Conservation (phyloP, 1,140 invertebrate genomes). For the Macrocentrus cingulum region DNA sequence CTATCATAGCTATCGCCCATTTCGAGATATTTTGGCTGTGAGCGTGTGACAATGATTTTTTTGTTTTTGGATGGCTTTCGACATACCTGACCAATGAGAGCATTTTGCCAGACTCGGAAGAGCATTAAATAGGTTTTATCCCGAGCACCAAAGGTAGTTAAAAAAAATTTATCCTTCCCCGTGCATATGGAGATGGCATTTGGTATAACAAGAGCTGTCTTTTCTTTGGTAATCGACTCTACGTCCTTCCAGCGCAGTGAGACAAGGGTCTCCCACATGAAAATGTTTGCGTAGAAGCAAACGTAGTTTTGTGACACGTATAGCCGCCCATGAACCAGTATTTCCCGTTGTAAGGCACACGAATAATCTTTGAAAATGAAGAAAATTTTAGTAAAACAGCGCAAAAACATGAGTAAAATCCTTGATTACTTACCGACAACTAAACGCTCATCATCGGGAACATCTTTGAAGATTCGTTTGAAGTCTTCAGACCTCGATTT, state of each 20-base stretch:
- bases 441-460: slow-evolving; percentile 86
- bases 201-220: slow-evolving; percentile 90
- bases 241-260: slow-evolving; percentile 86
- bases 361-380: slow-evolving; percentile 92
- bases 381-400: no score
- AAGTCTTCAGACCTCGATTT: slow-evolving; percentile 92
- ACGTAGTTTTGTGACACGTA: slow-evolving; percentile 92
- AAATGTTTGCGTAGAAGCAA: slow-evolving; percentile 95
- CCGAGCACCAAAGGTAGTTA: slow-evolving; percentile 87
- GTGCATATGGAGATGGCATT: slow-evolving; percentile 90
- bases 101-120: slow-evolving; percentile 94
- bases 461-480: slow-evolving; percentile 87
- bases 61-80: neutral
- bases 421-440: slow-evolving; percentile 74
- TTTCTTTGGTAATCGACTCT: slow-evolving; percentile 89
- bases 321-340: slow-evolving; percentile 87
- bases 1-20: no score
- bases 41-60: neutral
- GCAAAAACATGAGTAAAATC: no score
- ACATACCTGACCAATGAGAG: slow-evolving; percentile 81
- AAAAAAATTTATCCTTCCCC: slow-evolving; percentile 84
- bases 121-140: slow-evolving; percentile 95
- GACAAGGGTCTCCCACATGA: slow-evolving; percentile 88
- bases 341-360: slow-evolving; percentile 93
- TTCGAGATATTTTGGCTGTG: neutral